Percentiles rank a stretch among this genome's conserved stretches.
Evolutionary conservation across 2,888 invertebrate genomes (phyloP).

Genomic region (Drosophila mayaguana): DNA sequence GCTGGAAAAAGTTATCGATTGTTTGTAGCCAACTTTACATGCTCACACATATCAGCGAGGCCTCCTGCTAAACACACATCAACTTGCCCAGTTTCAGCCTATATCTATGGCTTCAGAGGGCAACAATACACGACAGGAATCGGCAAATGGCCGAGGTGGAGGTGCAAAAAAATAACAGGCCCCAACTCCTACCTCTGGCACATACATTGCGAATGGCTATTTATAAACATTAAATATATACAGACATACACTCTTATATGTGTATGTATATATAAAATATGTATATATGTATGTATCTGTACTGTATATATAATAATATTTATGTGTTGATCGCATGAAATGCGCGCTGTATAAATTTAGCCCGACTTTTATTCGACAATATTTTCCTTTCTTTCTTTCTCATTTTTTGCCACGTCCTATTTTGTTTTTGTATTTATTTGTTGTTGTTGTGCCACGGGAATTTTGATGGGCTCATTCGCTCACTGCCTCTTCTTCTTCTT

Average conservation of each 20-base stretch:
- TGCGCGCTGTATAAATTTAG: constrained; percentile 77
- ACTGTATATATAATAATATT: constrained; percentile 73
- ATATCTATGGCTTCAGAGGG: not conserved
- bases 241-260: constrained; percentile 12
- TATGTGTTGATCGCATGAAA: constrained; percentile 80
- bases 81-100: not conserved
- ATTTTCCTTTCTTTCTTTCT: constrained; percentile 43
- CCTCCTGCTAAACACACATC: not conserved
- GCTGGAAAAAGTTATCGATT: no score
- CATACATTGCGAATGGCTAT: constrained; percentile 40
- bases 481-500: constrained; percentile 17
- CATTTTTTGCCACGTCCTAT: constrained; percentile 12
- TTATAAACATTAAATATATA: constrained; percentile 30
- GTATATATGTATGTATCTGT: constrained; percentile 22
- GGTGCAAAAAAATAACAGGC: not conserved
- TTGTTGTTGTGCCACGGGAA: constrained; percentile 22
- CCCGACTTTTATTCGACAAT: constrained; percentile 65
- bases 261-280: constrained; percentile 22
- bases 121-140: constrained; percentile 7
- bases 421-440: constrained; percentile 9
- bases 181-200: constrained; percentile 8
- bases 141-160: constrained; percentile 28
- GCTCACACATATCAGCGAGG: no score
- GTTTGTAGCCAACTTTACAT: no score
- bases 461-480: constrained; percentile 59